Evolutionary conservation across 2,888 invertebrate species (phyloP).

Genomic region (Phortica magna): DNA sequence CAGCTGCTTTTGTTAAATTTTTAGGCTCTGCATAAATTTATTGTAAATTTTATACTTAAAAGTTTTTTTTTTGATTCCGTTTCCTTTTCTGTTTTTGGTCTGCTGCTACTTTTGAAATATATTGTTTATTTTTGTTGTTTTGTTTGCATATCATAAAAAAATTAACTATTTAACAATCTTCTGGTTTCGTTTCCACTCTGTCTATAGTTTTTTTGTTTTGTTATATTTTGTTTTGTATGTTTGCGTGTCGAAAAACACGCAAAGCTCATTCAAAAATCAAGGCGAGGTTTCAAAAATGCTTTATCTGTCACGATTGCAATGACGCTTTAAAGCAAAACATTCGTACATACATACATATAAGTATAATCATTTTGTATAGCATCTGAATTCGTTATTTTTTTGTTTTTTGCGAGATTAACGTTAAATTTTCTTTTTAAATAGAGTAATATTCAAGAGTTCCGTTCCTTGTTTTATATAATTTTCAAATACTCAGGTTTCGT

Average conservation of each 20-base stretch:
- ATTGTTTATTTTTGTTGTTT: conserved; percentile 17
- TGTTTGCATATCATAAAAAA: conserved; percentile 20
- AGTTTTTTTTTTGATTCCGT: conserved; percentile 15
- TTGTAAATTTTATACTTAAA: conserved; percentile 41
- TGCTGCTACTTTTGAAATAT: conserved; percentile 31
- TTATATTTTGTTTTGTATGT: conserved; percentile 32
- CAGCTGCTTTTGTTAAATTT: conserved; percentile 14
- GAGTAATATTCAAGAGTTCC: conserved; percentile 1
- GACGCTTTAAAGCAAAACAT: conserved; percentile 35
- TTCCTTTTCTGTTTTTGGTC: conserved; percentile 27
- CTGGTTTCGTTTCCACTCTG: not conserved
- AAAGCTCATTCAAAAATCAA: conserved; percentile 55
- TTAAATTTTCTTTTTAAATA: conserved; percentile 19
- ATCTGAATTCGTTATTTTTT: conserved; percentile 22
- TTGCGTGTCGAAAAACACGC: conserved; percentile 14
- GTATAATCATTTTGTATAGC: conserved; percentile 3
- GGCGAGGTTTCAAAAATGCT: conserved; percentile 57
- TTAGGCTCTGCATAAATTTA: not conserved
- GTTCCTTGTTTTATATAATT: not conserved
- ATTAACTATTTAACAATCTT: conserved; percentile 24
- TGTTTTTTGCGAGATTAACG: conserved; percentile 33
- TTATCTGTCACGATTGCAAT: conserved; percentile 37
- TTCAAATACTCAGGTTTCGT: not conserved
- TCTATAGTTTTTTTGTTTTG: conserved; percentile 36
- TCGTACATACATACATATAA: not conserved